These are phyloP conservation scores for Cervus canadensis DNA, from an alignment of 2,113 vertebrate species.

Conservation along the genomic window DNA sequence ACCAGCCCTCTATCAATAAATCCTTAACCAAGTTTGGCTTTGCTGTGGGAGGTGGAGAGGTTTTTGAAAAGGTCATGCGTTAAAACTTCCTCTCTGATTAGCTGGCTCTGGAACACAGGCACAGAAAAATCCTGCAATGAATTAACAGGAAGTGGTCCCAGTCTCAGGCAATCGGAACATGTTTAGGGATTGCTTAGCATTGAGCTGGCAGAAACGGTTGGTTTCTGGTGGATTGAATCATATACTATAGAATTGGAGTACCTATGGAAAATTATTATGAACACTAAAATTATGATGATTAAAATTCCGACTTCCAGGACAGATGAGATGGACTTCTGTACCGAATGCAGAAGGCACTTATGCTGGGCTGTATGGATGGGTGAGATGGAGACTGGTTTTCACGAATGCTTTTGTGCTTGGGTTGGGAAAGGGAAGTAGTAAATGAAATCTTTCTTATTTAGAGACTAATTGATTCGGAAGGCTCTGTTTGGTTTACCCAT, in stretches of 20 bases:
- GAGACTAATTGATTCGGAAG: neutral
- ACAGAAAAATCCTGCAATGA: neutral
- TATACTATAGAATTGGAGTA: neutral
- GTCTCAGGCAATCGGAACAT: neutral
- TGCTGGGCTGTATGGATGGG: neutral
- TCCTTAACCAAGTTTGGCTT: neutral
- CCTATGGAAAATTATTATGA: neutral
- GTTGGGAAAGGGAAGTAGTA: neutral
- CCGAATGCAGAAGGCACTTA: neutral
- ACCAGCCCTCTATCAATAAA: neutral
- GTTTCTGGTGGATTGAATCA: conserved; percentile 36
- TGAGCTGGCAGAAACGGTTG: conserved; percentile 28
- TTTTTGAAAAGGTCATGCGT: neutral
- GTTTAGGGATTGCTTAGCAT: conserved; percentile 22
- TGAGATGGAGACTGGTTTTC: neutral
- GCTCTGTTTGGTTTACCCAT: neutral
- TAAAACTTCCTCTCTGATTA: conserved; percentile 1
- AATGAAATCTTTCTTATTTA: neutral
- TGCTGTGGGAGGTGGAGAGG: neutral
- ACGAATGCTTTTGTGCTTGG: neutral
- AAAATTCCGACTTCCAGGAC: neutral
- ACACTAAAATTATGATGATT: neutral
- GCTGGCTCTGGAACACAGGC: conserved; percentile 19
- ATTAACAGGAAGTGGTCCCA: conserved; percentile 12
- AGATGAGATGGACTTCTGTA: neutral